Base-by-base conservation (phyloP, 2,113 vertebrate genomes). In the Microtus oregoni region DNA sequence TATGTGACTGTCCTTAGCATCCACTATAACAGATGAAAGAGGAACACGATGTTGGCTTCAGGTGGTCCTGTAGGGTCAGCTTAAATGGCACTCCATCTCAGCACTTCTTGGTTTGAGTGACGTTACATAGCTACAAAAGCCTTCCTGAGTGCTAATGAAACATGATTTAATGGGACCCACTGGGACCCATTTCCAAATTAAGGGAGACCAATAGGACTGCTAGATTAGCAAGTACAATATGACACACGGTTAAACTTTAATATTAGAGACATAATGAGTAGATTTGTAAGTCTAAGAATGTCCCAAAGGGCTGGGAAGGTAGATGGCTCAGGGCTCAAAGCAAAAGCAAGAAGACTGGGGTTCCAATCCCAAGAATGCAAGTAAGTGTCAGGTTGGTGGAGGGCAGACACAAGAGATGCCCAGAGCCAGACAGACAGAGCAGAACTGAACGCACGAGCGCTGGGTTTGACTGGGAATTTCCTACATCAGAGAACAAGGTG, bases 181-280 rank as follows among this genome's bases (percentile, higher is more conserved):
- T n/a, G n/a, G n/a, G n/a, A n/a, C n/a, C n/a, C n/a, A 38, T 85
- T 8, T 94, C 90, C 41, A 92, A 28, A 86, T 89, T 5, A 94
- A 95, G 35, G 75, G 0, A 30, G n/a, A 72, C 1, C 47, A 95
- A 63, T 5, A 86, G 6, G 7, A 15, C 72, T 90, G 24, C 15
- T 28, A 95, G 24, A 92, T 88, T 50, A 47, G 15, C 32, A 88
- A 92, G 50, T 73, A 38, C 92, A 95, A 73, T 41, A 55, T 6
- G 20, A 38, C 5, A 75, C 7, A 10, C 3, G 61, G n/a, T 72
- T 77, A 94, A 85, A 92, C 78, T 89, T 94, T 77, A 87, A 77
- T 89, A 87, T 77, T 47, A 86, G 26, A 30, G 82, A 61, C 68
- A 63, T 5, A 61, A 26, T 65, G 19, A 95, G 86, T 75, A 47